These are phyloP conservation scores for Erythrocercus mccallii DNA, from an alignment of 2,113 vertebrate species.

Conservation along the genomic window DNA sequence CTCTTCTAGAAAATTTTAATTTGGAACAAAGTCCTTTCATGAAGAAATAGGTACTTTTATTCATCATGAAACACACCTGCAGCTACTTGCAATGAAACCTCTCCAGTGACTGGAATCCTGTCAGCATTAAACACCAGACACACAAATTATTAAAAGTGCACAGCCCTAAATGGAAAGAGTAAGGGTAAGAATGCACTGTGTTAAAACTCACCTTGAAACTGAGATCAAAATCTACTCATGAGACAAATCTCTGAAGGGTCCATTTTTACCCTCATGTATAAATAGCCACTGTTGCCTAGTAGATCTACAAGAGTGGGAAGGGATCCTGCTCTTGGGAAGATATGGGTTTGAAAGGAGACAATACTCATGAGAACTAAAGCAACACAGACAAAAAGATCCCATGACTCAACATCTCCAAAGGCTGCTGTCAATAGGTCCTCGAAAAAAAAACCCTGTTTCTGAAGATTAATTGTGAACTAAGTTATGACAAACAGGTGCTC, in stretches of 20 bases:
- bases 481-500: not conserved
- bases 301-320: not conserved
- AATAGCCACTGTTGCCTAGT: not conserved
- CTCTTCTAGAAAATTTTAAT: not conserved
- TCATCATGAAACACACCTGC: slow-evolving; percentile 78
- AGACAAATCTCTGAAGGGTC: slow-evolving; percentile 61
- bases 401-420: not conserved
- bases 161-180: slow-evolving; percentile 63
- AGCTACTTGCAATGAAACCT: slow-evolving; percentile 83
- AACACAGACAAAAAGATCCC: not conserved
- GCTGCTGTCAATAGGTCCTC: not conserved
- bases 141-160: slow-evolving; percentile 75
- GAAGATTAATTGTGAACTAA: not conserved
- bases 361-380: not conserved
- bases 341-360: not conserved
- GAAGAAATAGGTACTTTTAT: slow-evolving; percentile 68
- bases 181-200: slow-evolving; percentile 70
- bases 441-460: not conserved
- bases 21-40: slow-evolving; percentile 5
- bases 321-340: not conserved
- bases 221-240: slow-evolving; percentile 72
- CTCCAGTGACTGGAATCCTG: slow-evolving; percentile 83
- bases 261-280: slow-evolving; percentile 29
- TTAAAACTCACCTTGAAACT: slow-evolving; percentile 76
- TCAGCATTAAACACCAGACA: slow-evolving; percentile 85